Percentiles rank a stretch among this genome's conserved stretches.
Evolutionary conservation across 2,113 vertebrate species (phyloP).

Genomic region (Vulpes ferrilata): DNA sequence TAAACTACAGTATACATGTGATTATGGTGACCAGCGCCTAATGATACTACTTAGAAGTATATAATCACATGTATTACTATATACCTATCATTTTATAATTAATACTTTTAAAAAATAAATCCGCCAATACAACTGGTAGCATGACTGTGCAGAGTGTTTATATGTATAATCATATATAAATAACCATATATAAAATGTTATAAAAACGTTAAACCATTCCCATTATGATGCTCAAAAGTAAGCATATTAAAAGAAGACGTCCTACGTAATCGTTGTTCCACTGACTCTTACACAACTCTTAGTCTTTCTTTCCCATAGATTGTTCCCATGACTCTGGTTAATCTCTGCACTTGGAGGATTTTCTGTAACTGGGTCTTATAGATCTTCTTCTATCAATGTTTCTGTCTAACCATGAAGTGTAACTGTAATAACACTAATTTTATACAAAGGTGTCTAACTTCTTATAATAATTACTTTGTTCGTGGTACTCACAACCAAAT

Average conservation of each 20-base stretch:
- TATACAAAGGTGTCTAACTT: neutral
- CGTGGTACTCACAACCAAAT: neutral
- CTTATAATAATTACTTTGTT: constrained; percentile 30
- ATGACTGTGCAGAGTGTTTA: constrained; percentile 50
- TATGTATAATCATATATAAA: constrained; percentile 49
- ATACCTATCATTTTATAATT: constrained; percentile 50
- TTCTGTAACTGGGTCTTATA: constrained; percentile 62
- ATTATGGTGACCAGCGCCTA: constrained; percentile 37
- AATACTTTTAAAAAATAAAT: neutral
- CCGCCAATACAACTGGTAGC: constrained; percentile 12
- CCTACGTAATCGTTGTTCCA: constrained; percentile 36
- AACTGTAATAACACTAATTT: constrained; percentile 51
- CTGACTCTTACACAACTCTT: constrained; percentile 47
- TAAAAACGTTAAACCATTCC: constrained; percentile 36
- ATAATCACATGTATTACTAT: constrained; percentile 50
- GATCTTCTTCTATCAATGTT: constrained; percentile 49
- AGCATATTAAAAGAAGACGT: constrained; percentile 35
- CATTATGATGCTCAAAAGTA: constrained; percentile 54
- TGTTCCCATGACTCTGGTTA: constrained; percentile 56
- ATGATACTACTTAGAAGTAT: constrained; percentile 55
- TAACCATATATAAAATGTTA: constrained; percentile 28
- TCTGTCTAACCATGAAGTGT: constrained; percentile 57
- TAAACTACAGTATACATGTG: constrained; percentile 14
- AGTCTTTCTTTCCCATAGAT: constrained; percentile 55
- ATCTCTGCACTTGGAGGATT: constrained; percentile 65